Evolutionary conservation across 2,888 invertebrate species (phyloP).

Genomic region (Amphipoea oculea): DNA sequence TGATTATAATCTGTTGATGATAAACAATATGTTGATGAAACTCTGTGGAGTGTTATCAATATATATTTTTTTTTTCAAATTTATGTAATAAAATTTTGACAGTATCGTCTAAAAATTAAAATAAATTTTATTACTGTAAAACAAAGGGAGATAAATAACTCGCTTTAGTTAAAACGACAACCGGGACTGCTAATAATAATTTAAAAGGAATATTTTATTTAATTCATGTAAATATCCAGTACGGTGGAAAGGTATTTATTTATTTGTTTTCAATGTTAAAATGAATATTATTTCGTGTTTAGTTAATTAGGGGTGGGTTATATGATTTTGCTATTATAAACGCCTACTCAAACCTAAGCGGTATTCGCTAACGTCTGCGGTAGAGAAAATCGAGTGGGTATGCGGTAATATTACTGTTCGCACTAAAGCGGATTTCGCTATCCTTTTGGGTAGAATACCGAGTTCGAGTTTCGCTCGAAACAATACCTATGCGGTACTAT

Average conservation of each 20-base stretch:
- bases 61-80: too few species aligned
- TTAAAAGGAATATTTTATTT: slow-evolving; percentile 1
- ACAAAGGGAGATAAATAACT: background rate
- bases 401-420: too few species aligned
- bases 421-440: too few species aligned
- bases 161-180: background rate
- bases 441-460: too few species aligned
- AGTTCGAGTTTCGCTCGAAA: too few species aligned
- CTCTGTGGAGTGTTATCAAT: background rate
- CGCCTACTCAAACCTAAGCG: too few species aligned
- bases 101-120: background rate
- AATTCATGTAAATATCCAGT: slow-evolving; percentile 34
- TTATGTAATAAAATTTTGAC: too few species aligned
- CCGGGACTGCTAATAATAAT: background rate
- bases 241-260: slow-evolving; percentile 48
- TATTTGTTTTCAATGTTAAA: slow-evolving; percentile 40
- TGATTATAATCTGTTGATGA: too few species aligned
- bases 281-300: slow-evolving; percentile 30
- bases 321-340: slow-evolving; percentile 12
- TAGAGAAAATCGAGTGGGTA: too few species aligned
- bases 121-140: background rate
- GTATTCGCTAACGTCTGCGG: too few species aligned
- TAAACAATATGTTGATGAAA: too few species aligned
- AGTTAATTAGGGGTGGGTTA: slow-evolving; percentile 41
- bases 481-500: too few species aligned